These are phyloP conservation scores for Sweltsa coloradensis DNA, from an alignment of 1,140 invertebrate genomes.

Conservation along the genomic window DNA sequence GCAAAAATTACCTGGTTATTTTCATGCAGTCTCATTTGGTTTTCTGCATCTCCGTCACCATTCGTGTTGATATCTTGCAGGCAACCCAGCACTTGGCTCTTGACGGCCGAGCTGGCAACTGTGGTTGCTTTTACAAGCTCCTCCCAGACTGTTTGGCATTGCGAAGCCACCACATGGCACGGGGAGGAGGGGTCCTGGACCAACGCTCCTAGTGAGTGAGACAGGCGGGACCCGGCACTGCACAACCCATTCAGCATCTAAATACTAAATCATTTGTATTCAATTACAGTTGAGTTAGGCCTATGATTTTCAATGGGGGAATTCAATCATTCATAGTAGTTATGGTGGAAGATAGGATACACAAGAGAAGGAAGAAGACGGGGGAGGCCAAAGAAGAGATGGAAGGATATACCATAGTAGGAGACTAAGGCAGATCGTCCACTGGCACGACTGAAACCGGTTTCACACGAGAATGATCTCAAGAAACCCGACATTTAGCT, in stretches of 20 bases:
- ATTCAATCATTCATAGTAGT: no score
- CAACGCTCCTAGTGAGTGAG: constrained; percentile 39
- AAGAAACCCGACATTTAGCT: no score
- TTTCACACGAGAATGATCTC: no score
- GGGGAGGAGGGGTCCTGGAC: constrained; percentile 39
- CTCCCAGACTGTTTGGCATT: constrained; percentile 43
- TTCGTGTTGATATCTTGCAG: constrained; percentile 10
- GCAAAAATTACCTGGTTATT: constrained; percentile 6
- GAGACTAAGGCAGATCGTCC: no score
- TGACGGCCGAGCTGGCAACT: constrained; percentile 45
- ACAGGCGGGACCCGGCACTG: constrained; percentile 40
- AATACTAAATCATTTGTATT: constrained; percentile 8
- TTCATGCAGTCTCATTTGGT: constrained; percentile 1
- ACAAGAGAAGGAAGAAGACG: no score
- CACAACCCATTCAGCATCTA: constrained; percentile 47
- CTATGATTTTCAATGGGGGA: no score
- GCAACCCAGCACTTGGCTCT: constrained; percentile 34
- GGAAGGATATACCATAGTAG: no score
- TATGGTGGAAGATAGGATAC: no score
- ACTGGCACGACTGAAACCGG: no score
- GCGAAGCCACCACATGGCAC: constrained; percentile 34
- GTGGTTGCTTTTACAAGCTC: constrained; percentile 42
- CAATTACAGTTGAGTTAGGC: no score
- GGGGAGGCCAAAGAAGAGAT: no score
- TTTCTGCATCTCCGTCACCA: background rate